Evolutionary conservation across 2,888 invertebrate genomes (phyloP).

Genomic region (Nephrocerus scutellatus): DNA sequence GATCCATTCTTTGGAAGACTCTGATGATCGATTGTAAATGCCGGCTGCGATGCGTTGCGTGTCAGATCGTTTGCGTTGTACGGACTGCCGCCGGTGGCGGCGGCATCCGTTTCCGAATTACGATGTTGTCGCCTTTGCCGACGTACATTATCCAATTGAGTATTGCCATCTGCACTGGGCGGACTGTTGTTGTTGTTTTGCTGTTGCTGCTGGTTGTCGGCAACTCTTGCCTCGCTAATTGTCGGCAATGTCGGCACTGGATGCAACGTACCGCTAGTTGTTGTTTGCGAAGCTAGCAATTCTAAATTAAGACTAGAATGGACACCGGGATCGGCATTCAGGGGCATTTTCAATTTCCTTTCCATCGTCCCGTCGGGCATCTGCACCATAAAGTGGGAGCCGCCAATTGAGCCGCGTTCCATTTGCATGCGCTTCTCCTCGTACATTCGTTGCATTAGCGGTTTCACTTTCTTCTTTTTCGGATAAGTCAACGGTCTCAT

Average conservation of each 20-base stretch:
- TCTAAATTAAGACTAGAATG: slow-evolving; percentile 88
- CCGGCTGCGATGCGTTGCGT: slow-evolving; percentile 81
- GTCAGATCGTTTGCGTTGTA: slow-evolving; percentile 54
- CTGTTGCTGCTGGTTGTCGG: slow-evolving; percentile 45
- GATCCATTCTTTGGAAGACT: slow-evolving; percentile 76
- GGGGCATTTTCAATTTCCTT: slow-evolving; percentile 78
- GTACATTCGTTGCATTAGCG: slow-evolving; percentile 83
- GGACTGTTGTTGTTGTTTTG: slow-evolving; percentile 26
- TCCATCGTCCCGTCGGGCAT: slow-evolving; percentile 88
- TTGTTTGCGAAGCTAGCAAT: slow-evolving; percentile 55
- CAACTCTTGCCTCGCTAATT: slow-evolving; percentile 75
- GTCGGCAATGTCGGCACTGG: slow-evolving; percentile 82
- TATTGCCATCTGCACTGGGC: slow-evolving; percentile 34
- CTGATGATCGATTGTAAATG: slow-evolving; percentile 55
- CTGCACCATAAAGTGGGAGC: slow-evolving; percentile 80
- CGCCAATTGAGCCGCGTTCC: slow-evolving; percentile 83
- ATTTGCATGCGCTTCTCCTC: slow-evolving; percentile 86
- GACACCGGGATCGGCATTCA: slow-evolving; percentile 89
- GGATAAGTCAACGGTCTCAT: slow-evolving; percentile 48
- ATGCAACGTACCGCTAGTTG: slow-evolving; percentile 69
- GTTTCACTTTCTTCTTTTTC: slow-evolving; percentile 55
- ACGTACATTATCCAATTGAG: slow-evolving; percentile 33
- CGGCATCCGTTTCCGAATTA: slow-evolving; percentile 40
- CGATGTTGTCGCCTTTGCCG: slow-evolving; percentile 33
- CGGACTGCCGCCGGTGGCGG: slow-evolving; percentile 33